A percentile compares a stretch with the other conserved stretches of the same genome.
These are phyloP conservation scores for Sinopyrophorus schimmeli DNA, from an alignment of 2,888 invertebrate genomes.

Conservation along the genomic window DNA sequence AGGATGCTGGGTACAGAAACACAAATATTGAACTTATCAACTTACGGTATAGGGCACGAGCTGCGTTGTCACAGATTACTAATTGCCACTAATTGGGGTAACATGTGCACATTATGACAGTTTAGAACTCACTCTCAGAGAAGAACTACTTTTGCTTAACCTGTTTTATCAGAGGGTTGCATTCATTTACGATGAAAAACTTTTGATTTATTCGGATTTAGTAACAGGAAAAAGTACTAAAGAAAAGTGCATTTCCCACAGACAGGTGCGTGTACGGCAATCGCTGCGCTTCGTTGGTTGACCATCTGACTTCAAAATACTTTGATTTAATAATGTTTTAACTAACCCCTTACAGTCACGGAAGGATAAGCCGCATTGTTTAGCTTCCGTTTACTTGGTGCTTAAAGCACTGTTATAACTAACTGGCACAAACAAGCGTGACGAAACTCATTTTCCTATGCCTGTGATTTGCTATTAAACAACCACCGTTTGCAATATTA, in stretches of 20 bases:
- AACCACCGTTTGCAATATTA: conserved; percentile 3
- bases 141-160: conserved; percentile 44
- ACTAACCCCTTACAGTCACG: conserved; percentile 45
- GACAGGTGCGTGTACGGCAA: conserved; percentile 24
- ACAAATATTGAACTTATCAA: background rate
- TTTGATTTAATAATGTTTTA: conserved; percentile 45
- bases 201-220: background rate
- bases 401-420: conserved; percentile 45
- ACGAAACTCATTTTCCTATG: conserved; percentile 41
- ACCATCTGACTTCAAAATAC: conserved; percentile 38
- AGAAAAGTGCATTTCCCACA: conserved; percentile 5
- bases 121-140: conserved; percentile 51
- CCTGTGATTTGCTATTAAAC: conserved; percentile 43
- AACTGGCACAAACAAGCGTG: conserved; percentile 47
- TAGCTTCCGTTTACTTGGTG: conserved; percentile 47
- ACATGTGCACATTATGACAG: conserved; percentile 53
- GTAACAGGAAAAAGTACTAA: background rate
- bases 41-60: conserved; percentile 40
- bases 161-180: conserved; percentile 47
- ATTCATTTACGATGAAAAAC: conserved; percentile 37
- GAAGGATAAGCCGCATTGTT: conserved; percentile 47
- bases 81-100: conserved; percentile 54
- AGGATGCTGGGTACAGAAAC: too few species aligned
- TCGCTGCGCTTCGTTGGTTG: conserved; percentile 24
- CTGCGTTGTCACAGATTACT: conserved; percentile 53